Base-by-base conservation (phyloP, 2,797 vertebrate species). In the Enteromius anoplus region DNA sequence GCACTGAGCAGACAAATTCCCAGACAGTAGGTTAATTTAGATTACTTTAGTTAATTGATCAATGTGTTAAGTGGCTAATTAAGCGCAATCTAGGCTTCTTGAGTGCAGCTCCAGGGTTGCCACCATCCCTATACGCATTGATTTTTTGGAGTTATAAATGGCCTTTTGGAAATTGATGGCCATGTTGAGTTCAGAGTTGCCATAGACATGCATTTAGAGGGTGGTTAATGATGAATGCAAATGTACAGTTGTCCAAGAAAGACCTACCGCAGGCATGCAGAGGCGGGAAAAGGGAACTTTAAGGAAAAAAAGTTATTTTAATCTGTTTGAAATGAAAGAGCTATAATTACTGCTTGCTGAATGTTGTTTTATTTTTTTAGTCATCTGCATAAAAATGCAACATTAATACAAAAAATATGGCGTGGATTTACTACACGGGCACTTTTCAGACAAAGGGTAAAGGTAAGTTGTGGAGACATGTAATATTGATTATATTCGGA, bases 341-440 rank as follows among this genome's bases (percentile, higher is more conserved):
- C 45, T 49, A 51, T 34, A 75, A 72, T 80, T 66, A 47, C 55
- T 64, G 15, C 21, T 80, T 69, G 58, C 58, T 60, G 29, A 76
- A 17, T 72, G 49, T 58, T 82, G 19, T 60, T 58, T 23, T 69
- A 82, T 86, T 85, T 85, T 92, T 91, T 85, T 89, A 99, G 98
- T 84, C 85, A 95, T 91, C 92, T 98, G 88, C 93, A 93, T 89
- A 94, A 91, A 93, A 92, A 93, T 82, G 94, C 90, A 6, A 91
- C 92, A 86, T 70, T 91, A 88, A 96, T 99, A 90, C 97, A 99
- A 93, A 99, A 96, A 92, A 94, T 91, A 89, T 99, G 98, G 97
- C 93, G 96, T 85, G 94, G 96, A 88, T 98, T 95, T 93, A 91
- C 75, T 86, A 93, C 95, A 91, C 95, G 95, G 92, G 95, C 92